Evolutionary conservation across 2,113 vertebrate genomes (phyloP), one percentile per base, ranked within the genome.

Genomic region (Acrocephalus kingi): DNA sequence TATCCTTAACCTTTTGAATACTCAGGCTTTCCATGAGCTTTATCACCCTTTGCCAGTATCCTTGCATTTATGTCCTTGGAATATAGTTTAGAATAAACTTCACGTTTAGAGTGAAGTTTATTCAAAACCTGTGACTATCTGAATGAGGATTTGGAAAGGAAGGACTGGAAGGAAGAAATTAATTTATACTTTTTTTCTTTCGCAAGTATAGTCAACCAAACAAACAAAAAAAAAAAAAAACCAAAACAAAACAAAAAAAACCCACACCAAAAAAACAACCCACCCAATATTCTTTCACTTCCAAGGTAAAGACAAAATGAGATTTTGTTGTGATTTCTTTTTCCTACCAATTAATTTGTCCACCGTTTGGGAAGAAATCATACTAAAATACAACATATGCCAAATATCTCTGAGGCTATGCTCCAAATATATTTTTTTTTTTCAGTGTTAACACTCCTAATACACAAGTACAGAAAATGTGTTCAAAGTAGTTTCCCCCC

Each of bases 191-290:
- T 62, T 4, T 20, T 13, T 18, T 33, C 24, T 62, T 33, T 30
- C 1, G 0, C 30, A 35, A 49, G 56, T 35, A 41, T 2, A 43
- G 16, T 43, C 14, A 55, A 24, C 3, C 2, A 37, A 48, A 6
- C 11, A 46, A 35, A 25, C n/a, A 39, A 9, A 39, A 39, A 39
- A 39, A 39, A 9, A 35, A 39, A 9, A 8, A 39, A 39, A 39
- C 9, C 9, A 35, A 37, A 48, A 6, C 11, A 46, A 35, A 25
- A 43, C 9, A 9, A 39, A 39, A 39, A 39, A 39, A 39, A 35
- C n/a, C 35, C 35, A 35, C 35, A 7, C 35, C 35, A 35, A 35
- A 35, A 35, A 35, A 35, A 35, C 35, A 35, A 35, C 35, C 35
- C 35, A 35, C 35, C 35, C 35, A 35, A 23, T 7, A 27, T 10